Evolutionary conservation across 2,113 vertebrate genomes (phyloP).

Genomic region (Gadus macrocephalus): DNA sequence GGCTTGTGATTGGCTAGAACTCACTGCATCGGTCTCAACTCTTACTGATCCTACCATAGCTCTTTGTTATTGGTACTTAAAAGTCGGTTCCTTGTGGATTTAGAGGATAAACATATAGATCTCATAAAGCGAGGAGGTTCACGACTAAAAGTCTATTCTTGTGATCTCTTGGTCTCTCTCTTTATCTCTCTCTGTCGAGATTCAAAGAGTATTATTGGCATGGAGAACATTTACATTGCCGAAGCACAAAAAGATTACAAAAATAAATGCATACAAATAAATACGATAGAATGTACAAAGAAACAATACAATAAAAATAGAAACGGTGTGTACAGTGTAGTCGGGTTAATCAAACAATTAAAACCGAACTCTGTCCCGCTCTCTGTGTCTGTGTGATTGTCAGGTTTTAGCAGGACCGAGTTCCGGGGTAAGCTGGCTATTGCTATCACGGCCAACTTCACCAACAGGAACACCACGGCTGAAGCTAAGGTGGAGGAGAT

Average conservation of each 20-base stretch:
- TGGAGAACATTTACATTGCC: no score
- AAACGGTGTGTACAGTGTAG: background rate
- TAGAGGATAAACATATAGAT: no score
- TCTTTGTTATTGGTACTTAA: no score
- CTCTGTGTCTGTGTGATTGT: background rate
- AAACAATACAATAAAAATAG: background rate
- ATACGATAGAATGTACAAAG: background rate
- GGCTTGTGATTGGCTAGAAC: no score
- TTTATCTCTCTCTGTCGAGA: no score
- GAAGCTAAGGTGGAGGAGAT: slow-evolving; percentile 98
- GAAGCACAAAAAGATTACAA: background rate
- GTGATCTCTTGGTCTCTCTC: no score
- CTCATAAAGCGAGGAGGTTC: no score
- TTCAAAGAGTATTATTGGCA: no score
- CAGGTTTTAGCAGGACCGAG: slow-evolving; percentile 95
- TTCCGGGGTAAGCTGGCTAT: slow-evolving; percentile 96
- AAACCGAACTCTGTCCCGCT: background rate
- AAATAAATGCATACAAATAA: background rate
- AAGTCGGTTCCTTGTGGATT: no score
- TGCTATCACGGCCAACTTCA: slow-evolving; percentile 97
- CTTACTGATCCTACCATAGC: no score
- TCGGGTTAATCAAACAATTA: background rate
- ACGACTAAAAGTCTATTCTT: no score
- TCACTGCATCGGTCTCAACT: no score
- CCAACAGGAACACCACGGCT: slow-evolving; percentile 95